Conservation (phyloP, 2,888 invertebrate genomes). For the Ferrisia virgata region DNA sequence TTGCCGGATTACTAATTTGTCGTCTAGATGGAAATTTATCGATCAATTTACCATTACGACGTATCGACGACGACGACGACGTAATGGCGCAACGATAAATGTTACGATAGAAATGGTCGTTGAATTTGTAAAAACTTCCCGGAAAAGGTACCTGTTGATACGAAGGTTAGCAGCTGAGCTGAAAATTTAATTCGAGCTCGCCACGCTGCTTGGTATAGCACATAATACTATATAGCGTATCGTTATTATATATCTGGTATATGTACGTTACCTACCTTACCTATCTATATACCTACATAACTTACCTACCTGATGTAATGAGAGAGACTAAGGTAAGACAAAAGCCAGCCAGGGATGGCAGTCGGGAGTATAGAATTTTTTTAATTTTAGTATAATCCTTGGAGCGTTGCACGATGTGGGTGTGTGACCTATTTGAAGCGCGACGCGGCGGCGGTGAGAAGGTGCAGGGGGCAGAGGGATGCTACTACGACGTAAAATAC, state of each 20-base stretch:
- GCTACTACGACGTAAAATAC: background rate
- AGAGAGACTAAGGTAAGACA: background rate
- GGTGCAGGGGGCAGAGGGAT: background rate
- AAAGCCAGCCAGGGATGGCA: background rate
- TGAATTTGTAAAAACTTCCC: constrained; percentile 15
- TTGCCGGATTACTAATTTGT: background rate
- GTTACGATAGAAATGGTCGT: constrained; percentile 10
- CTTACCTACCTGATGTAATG: background rate
- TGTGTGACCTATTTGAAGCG: background rate
- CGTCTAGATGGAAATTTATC: background rate
- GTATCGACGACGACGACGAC: too few species aligned
- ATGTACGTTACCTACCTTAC: too few species aligned
- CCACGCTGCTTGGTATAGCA: background rate
- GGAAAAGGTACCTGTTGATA: constrained; percentile 6
- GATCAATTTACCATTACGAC: background rate
- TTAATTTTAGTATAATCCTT: constrained; percentile 2
- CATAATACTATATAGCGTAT: too few species aligned
- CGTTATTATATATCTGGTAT: too few species aligned
- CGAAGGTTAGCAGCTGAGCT: constrained; percentile 8
- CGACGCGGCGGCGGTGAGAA: background rate
- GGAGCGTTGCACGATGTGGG: background rate
- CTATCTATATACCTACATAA: background rate
- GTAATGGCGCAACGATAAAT: background rate
- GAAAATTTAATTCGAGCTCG: constrained; percentile 5
- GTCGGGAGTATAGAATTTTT: background rate